phyloP scores from a whole-genome alignment of 2,113 vertebrate species.

The Rhinolophus sinicus region DNA sequence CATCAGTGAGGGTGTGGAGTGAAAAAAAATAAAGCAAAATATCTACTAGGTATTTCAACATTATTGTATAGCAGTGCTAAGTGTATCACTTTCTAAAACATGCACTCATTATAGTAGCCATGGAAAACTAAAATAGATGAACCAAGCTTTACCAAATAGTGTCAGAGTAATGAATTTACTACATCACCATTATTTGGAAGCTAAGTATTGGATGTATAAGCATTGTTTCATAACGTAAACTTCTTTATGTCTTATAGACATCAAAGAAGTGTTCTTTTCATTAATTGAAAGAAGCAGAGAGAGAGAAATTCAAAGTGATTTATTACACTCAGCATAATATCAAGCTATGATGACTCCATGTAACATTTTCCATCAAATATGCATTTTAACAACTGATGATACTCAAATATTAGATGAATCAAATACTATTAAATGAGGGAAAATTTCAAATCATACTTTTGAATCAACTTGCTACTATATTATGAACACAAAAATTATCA shows the following conservation, averaged over 20 bases:
- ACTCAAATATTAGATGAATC: slow-evolving; percentile 14
- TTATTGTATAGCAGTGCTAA: not conserved
- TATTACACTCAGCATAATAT: not conserved
- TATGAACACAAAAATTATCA: not conserved
- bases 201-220: slow-evolving; percentile 56
- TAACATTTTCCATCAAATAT: slow-evolving; percentile 31
- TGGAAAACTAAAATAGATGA: not conserved
- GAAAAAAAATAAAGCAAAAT: not conserved
- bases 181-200: slow-evolving; percentile 37
- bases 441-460: not conserved
- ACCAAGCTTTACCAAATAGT: slow-evolving; percentile 31
- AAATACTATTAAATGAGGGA: slow-evolving; percentile 21
- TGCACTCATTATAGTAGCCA: not conserved
- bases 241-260: slow-evolving; percentile 18
- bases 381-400: not conserved
- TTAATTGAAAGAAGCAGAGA: slow-evolving; percentile 29
- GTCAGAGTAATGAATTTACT: slow-evolving; percentile 52
- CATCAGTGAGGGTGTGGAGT: not conserved
- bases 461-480: slow-evolving; percentile 8
- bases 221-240: not conserved
- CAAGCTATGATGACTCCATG: not conserved
- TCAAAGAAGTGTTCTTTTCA: slow-evolving; percentile 11
- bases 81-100: not conserved
- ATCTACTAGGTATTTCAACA: not conserved
- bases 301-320: slow-evolving; percentile 44